These are phyloP conservation scores for Drosophila mauritiana DNA, from an alignment of 1,140 invertebrate species.

Conservation along the genomic window DNA sequence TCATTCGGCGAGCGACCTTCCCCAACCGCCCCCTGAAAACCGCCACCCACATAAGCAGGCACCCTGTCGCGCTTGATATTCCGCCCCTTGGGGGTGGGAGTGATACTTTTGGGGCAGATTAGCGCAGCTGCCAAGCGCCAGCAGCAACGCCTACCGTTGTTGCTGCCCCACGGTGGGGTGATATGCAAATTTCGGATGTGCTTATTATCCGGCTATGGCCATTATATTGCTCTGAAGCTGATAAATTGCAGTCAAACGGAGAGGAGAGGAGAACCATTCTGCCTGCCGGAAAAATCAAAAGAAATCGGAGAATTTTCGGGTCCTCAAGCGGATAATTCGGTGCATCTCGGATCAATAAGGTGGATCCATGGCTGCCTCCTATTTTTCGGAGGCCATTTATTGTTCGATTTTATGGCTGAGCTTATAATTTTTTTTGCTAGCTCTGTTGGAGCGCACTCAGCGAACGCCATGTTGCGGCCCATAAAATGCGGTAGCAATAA, in stretches of 20 bases:
- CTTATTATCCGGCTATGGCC: slow-evolving; percentile 38
- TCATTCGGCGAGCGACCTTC: slow-evolving; percentile 15
- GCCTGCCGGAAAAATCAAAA: slow-evolving; percentile 5
- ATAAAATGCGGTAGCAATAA: slow-evolving; percentile 51
- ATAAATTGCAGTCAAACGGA: slow-evolving; percentile 36
- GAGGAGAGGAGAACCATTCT: neutral
- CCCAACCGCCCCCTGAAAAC: neutral
- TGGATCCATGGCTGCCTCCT: slow-evolving; percentile 19
- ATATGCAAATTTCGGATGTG: slow-evolving; percentile 48
- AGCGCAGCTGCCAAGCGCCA: slow-evolving; percentile 58
- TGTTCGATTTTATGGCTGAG: slow-evolving; percentile 38
- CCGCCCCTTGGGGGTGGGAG: slow-evolving; percentile 21
- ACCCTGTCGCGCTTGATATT: slow-evolving; percentile 25
- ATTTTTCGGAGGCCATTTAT: slow-evolving; percentile 14
- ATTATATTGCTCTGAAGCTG: slow-evolving; percentile 33
- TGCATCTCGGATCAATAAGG: slow-evolving; percentile 22
- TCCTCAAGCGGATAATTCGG: neutral
- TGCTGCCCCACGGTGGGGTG: slow-evolving; percentile 24
- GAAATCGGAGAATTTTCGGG: slow-evolving; percentile 1
- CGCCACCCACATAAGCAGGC: slow-evolving; percentile 4
- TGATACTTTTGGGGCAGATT: slow-evolving; percentile 60
- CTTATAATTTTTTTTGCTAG: slow-evolving; percentile 23
- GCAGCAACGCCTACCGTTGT: slow-evolving; percentile 16
- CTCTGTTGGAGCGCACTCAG: slow-evolving; percentile 51
- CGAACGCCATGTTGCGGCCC: slow-evolving; percentile 54